Percentiles rank a stretch among this genome's conserved stretches.
Conservation (phyloP, 2,113 vertebrate genomes). For the Hymenochirus boettgeri region DNA sequence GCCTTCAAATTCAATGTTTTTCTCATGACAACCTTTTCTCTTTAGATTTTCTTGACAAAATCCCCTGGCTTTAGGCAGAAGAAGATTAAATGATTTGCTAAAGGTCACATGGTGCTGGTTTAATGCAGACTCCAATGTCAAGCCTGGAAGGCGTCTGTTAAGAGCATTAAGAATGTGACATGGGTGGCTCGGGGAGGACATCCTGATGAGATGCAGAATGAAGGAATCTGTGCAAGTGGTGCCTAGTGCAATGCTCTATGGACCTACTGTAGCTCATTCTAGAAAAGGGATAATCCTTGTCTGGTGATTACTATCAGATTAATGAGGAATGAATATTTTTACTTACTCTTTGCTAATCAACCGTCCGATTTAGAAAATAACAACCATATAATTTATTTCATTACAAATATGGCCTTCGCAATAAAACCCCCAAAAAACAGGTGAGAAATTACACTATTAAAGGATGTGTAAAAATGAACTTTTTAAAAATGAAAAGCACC, state of each 20-base stretch:
- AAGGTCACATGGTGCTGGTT: neutral
- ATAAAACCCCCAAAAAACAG: no score
- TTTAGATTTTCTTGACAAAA: no score
- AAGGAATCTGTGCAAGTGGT: neutral
- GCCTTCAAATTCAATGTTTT: no score
- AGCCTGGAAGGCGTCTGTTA: neutral
- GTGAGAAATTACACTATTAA: no score
- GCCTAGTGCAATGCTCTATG: neutral
- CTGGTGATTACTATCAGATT: conserved; percentile 6
- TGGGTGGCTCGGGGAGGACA: neutral
- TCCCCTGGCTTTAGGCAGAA: neutral
- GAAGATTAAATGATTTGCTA: conserved; percentile 21
- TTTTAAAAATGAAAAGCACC: no score
- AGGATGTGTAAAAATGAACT: no score
- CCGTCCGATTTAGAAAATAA: no score
- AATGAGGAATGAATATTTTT: neutral
- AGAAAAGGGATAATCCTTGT: neutral
- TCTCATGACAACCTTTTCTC: no score
- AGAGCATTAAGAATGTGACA: neutral
- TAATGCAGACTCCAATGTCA: neutral
- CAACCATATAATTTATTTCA: no score
- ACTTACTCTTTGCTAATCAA: no score
- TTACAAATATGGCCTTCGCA: no score
- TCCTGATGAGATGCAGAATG: neutral
- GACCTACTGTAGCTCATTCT: neutral